Evolutionary conservation across 2,888 invertebrate genomes (phyloP).

Genomic region (Iselma pallidipennis): DNA sequence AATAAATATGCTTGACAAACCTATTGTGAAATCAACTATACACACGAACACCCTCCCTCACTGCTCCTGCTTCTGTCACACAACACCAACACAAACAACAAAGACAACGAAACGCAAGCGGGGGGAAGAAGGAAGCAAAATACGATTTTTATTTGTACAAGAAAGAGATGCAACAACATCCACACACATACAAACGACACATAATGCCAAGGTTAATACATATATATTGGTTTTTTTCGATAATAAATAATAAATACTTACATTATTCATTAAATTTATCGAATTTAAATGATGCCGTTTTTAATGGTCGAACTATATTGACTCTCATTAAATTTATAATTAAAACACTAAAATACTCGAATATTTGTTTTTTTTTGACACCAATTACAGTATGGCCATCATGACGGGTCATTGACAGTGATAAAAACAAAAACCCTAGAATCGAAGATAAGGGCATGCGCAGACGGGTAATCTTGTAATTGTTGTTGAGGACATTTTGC

Average conservation of each 20-base stretch:
- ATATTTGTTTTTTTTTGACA: no score
- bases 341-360: no score
- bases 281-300: no score
- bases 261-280: not conserved
- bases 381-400: no score
- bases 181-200: not conserved
- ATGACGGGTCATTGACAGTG: no score
- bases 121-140: no score
- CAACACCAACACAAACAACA: not conserved
- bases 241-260: not conserved
- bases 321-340: no score
- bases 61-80: conserved; percentile 6
- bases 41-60: conserved; percentile 44
- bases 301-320: no score
- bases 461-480: no score
- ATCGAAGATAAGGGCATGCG: no score
- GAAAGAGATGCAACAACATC: not conserved
- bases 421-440: no score
- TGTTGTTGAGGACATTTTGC: no score
- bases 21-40: conserved; percentile 48
- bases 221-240: not conserved
- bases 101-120: not conserved
- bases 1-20: conserved; percentile 34
- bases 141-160: not conserved
- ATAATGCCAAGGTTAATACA: not conserved